Base-by-base conservation (phyloP, 2,797 vertebrate species). In the Vespertilio murinus region DNA sequence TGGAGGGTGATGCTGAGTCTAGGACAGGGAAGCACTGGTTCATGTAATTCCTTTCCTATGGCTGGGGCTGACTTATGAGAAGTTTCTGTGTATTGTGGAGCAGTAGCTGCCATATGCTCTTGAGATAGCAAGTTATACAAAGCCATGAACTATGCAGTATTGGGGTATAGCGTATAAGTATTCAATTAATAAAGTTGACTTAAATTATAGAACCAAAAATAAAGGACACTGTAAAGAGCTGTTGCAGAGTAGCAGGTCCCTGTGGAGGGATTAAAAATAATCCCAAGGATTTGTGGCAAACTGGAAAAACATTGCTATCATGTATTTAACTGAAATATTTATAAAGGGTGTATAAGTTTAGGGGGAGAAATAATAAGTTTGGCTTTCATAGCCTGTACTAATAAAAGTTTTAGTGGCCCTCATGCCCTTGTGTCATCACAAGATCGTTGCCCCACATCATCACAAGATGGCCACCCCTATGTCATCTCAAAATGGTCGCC, bases 111-210 rank as follows among this genome's bases (percentile, higher is more conserved):
- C 56, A 49, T 86, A 74, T 67, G 30, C 61, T 73, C 40, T 94
- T 71, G 40, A 94, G 71, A 73, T 82, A 85, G 49, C 54, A 82
- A 77, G n/a, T 95, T 94, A 33, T 74, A 82, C 54, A 93, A 86
- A 79, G 9, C 74, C 28, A 2, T 91, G n/a, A 93, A 73, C 20
- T 81, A 38, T 88, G 54, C 40, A 70, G 1, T 59, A 35, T 92
- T 84, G 23, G 52, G 6, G 38, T 22, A 81, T 1, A 88, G 23
- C 38, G 33, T 94, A 0, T 74, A 86, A 88, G 38, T 90, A 52
- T 70, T 94, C 42, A 91, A 59, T 92, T 85, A 90, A 95, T 92
- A 80, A 38, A 38, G 40, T 10, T 84, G 54, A 78, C 40, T 94
- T 86, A 88, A 93, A 91, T 71, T 69, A 79, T 42, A 91, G 70